Conservation (phyloP, 1,140 invertebrate species). For the Cataglyphis hispanica region DNA sequence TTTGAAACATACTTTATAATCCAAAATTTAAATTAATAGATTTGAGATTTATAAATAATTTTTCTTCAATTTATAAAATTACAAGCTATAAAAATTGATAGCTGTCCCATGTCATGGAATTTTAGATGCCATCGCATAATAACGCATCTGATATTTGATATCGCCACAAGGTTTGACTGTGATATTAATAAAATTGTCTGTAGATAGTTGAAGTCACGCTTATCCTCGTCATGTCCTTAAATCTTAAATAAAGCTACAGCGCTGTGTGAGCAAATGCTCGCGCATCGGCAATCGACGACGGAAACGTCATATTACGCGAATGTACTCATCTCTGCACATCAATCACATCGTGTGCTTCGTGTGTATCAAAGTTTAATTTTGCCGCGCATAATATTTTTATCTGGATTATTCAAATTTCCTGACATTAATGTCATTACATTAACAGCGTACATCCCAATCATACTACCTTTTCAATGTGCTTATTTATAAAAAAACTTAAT, state of each 20-base stretch:
- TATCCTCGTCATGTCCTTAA: slow-evolving; percentile 30
- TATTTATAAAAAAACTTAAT: slow-evolving; percentile 30
- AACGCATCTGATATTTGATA: background rate
- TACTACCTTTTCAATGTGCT: background rate
- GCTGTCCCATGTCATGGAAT: background rate
- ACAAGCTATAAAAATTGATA: background rate
- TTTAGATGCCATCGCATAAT: background rate
- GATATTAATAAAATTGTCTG: slow-evolving; percentile 43
- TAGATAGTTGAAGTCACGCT: background rate
- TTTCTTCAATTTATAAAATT: background rate
- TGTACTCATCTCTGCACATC: slow-evolving; percentile 39
- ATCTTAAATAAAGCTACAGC: slow-evolving; percentile 51
- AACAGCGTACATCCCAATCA: background rate
- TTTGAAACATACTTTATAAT: background rate
- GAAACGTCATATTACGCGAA: slow-evolving; percentile 59
- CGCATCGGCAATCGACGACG: slow-evolving; percentile 58
- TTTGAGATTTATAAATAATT: slow-evolving; percentile 16
- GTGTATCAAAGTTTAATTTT: slow-evolving; percentile 46
- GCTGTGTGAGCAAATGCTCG: background rate
- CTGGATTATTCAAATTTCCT: background rate
- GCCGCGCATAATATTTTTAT: slow-evolving; percentile 45
- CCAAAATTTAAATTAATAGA: background rate
- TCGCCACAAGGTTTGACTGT: background rate
- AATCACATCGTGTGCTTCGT: slow-evolving; percentile 13
- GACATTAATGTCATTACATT: slow-evolving; percentile 4